Base-by-base conservation (phyloP, 2,797 vertebrate species). In the Tangara arthus region DNA sequence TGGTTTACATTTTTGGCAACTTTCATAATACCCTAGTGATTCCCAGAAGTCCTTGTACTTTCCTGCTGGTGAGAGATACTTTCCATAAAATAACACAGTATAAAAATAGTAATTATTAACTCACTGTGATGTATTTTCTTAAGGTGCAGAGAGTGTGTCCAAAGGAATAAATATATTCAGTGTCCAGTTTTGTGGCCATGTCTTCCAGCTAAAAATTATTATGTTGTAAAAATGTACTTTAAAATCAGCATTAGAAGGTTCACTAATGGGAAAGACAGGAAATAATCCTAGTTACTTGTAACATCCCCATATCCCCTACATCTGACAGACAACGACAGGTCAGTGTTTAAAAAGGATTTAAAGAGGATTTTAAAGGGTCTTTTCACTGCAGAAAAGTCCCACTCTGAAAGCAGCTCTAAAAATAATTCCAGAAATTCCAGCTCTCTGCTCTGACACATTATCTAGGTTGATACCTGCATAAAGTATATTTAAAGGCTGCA, bases 1-100 rank as follows among this genome's bases (percentile, higher is more conserved):
- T 97, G 97, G 94, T 97, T 98, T 98, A 97, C 96, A 95, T 97
- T 97, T 98, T 97, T 98, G 97, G 97, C 97, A 98, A 97, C 95
- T 96, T 97, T 96, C 95, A 96, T 97, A 93, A 90, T 93, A 96
- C 95, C 90, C 97, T 85, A 91, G 96, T 97, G 97, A 97, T 95
- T 97, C 94, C 94, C 95, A 96, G 94, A 98, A 97, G 95, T 96
- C 93, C 87, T 96, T 94, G 85, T 96, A 96, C 92, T 97, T 97
- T 92, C 94, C 96, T 96, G 87, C 94, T 97, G 95, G 94, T 96
- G 92, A 98, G 90, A 97, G 97, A 96, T 90, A 95, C 87, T 97
- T 98, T 97, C 91, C 95, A 96, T 96, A 96, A 97, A 97, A 97
- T 93, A 97, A 96, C 83, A 96, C 24, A 82, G 82, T 84, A 96